Percentiles rank a stretch among this genome's conserved stretches.
These are phyloP conservation scores for Dolichomitus sp. DNA, from an alignment of 2,888 invertebrate genomes.

Conservation along the genomic window DNA sequence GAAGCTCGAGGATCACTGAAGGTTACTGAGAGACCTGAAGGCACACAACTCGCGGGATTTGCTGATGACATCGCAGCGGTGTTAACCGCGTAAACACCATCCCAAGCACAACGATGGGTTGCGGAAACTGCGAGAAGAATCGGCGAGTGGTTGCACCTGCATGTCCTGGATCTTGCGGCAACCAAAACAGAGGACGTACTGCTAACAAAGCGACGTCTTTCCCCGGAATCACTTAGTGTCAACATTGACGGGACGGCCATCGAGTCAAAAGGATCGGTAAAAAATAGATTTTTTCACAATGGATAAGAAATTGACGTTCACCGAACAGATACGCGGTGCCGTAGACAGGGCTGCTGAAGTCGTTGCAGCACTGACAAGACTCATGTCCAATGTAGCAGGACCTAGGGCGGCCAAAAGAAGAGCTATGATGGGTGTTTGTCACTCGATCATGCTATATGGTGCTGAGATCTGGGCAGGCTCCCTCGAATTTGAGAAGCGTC, in stretches of 20 bases:
- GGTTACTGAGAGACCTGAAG: not conserved
- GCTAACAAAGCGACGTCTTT: not conserved
- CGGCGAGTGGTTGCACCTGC: conserved; percentile 10
- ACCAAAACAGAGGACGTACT: conserved; percentile 15
- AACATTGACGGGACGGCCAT: too few relatives aligned
- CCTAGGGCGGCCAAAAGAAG: conserved; percentile 60
- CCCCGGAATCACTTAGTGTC: not conserved
- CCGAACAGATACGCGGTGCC: too few relatives aligned
- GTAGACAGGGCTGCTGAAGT: too few relatives aligned
- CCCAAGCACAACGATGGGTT: not conserved
- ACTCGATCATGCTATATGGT: conserved; percentile 67
- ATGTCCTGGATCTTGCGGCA: conserved; percentile 12
- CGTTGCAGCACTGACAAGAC: conserved; percentile 39
- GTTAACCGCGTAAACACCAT: not conserved
- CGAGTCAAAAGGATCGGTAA: not conserved
- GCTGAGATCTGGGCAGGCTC: conserved; percentile 62
- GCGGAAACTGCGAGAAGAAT: not conserved
- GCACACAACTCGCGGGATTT: not conserved
- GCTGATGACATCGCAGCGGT: not conserved
- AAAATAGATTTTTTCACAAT: conserved; percentile 71
- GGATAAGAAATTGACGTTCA: too few relatives aligned
- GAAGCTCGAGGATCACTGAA: conserved; percentile 4
- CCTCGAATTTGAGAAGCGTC: conserved; percentile 55
- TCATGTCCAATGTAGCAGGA: conserved; percentile 38
- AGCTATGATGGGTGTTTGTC: conserved; percentile 52